phyloP scores from a whole-genome alignment of 2,888 invertebrate species.

The Cryptophagus acutangulus region DNA sequence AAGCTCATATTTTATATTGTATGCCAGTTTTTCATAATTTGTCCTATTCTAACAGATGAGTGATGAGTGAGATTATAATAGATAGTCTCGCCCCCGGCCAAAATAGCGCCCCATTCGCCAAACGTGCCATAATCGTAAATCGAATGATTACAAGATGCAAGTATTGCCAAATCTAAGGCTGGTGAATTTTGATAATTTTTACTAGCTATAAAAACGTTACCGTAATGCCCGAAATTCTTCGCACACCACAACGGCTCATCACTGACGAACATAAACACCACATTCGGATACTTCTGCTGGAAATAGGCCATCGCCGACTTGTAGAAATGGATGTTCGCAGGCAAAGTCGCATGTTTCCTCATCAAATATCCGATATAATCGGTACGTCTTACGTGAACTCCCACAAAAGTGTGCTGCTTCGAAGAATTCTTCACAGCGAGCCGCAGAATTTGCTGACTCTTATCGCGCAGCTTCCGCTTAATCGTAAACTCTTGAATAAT shows the following conservation, averaged over 20 bases:
- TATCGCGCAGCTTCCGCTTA: conserved; percentile 47
- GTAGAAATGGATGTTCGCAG: conserved; percentile 47
- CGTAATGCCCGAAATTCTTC: conserved; percentile 38
- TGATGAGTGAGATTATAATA: conserved; percentile 47
- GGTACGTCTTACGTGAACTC: conserved; percentile 55
- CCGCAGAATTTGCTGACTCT: conserved; percentile 48
- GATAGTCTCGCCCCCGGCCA: conserved; percentile 50
- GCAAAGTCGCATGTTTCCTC: conserved; percentile 48
- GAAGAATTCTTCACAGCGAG: conserved; percentile 34
- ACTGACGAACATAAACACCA: conserved; percentile 49
- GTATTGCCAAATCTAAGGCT: conserved; percentile 49
- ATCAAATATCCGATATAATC: conserved; percentile 54
- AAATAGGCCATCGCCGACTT: conserved; percentile 47
- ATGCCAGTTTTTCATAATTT: conserved; percentile 48
- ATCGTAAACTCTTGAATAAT: conserved; percentile 55
- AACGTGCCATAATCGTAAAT: conserved; percentile 53
- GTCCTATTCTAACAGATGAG: conserved; percentile 44
- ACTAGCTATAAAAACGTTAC: conserved; percentile 46
- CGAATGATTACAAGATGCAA: conserved; percentile 52
- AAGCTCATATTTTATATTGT: conserved; percentile 35
- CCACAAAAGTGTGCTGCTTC: conserved; percentile 43
- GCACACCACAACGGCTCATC: conserved; percentile 51
- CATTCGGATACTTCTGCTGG: conserved; percentile 43
- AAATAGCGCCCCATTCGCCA: conserved; percentile 51
- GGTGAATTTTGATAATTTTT: conserved; percentile 41